phyloP scores from a whole-genome alignment of 2,888 invertebrate species.

The Fragum fragum region DNA sequence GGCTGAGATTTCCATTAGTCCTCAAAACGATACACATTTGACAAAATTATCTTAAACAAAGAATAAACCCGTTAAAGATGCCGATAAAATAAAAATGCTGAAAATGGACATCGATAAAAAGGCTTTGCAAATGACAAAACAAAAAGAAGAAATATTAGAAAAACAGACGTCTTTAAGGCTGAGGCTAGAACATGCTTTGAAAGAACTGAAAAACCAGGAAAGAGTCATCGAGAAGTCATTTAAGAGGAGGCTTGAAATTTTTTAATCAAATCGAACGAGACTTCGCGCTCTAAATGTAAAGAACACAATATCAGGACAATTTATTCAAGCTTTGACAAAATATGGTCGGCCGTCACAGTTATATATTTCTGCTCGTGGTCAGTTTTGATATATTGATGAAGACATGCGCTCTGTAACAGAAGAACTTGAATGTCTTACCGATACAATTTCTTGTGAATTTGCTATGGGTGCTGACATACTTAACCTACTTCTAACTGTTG shows the following conservation, averaged over 20 bases:
- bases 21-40: neutral
- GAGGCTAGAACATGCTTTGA: slow-evolving; percentile 5
- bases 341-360: neutral
- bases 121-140: neutral
- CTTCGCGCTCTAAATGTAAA: neutral
- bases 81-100: neutral
- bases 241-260: neutral
- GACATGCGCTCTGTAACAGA: neutral
- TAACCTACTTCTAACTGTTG: slow-evolving; percentile 5
- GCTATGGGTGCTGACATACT: slow-evolving; percentile 4
- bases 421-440: neutral
- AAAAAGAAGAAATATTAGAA: neutral
- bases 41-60: neutral
- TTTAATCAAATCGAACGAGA: neutral
- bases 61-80: neutral
- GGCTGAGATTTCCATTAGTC: slow-evolving; percentile 1
- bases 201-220: neutral
- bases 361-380: slow-evolving; percentile 1
- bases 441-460: no score
- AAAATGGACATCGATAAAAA: neutral
- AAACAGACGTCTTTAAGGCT: slow-evolving; percentile 1
- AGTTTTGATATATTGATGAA: neutral
- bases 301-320: neutral
- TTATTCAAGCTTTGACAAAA: neutral
- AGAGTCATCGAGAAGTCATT: neutral